Evolutionary conservation across 2,888 invertebrate genomes (phyloP).

Genomic region (Xestoiulus laeticollis): DNA sequence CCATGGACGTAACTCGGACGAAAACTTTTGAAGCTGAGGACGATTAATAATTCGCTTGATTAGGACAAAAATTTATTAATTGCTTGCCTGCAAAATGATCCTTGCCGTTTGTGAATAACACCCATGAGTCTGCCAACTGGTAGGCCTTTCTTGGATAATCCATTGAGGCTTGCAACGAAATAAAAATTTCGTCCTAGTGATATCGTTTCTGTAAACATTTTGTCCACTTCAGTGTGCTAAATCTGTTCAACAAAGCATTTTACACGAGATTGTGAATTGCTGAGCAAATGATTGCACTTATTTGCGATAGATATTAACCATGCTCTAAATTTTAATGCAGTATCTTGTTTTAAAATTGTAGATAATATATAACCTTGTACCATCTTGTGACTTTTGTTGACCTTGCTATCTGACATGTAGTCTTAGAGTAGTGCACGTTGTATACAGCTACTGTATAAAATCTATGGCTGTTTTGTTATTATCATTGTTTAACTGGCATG

Average conservation of each 20-base stretch:
- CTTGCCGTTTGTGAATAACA: background rate
- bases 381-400: too few relatives aligned
- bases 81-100: background rate
- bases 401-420: too few relatives aligned
- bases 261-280: background rate
- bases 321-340: too few relatives aligned
- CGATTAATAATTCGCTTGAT: background rate
- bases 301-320: background rate
- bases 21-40: constrained; percentile 8
- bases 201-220: background rate
- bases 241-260: too few relatives aligned
- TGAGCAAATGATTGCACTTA: background rate
- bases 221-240: background rate
- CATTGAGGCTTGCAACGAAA: background rate
- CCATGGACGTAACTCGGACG: constrained; percentile 14
- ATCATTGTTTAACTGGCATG: too few relatives aligned
- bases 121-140: background rate
- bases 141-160: background rate
- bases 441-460: too few relatives aligned
- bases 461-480: too few relatives aligned
- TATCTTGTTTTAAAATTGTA: background rate
- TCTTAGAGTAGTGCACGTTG: too few relatives aligned
- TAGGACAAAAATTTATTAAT: background rate
- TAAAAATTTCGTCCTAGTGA: background rate
- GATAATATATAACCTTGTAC: background rate